phyloP scores from a whole-genome alignment of 2,797 vertebrate species.

The Pangasius macronema region DNA sequence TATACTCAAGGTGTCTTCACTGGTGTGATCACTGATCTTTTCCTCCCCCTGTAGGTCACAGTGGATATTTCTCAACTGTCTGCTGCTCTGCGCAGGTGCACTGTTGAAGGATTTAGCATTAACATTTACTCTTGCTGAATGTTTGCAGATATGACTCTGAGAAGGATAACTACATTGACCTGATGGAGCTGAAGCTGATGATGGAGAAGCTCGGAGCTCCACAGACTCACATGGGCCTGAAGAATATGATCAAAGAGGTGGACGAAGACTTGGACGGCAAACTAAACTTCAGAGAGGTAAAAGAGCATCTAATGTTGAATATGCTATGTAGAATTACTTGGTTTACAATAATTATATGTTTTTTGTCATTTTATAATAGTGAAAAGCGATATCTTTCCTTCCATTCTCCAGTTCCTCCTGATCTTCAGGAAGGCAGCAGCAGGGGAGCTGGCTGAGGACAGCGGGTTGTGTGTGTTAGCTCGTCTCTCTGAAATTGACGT shows the following conservation, averaged over 20 bases:
- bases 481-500: slow-evolving; percentile 92
- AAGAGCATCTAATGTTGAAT: too few species aligned
- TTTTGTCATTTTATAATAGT: not conserved
- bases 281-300: slow-evolving; percentile 93
- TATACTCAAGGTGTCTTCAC: not conserved
- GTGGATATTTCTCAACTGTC: not conserved
- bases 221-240: slow-evolving; percentile 91
- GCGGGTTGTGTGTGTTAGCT: slow-evolving; percentile 84
- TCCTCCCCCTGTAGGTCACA: not conserved
- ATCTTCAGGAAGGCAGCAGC: slow-evolving; percentile 94
- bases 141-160: slow-evolving; percentile 82
- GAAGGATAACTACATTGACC: slow-evolving; percentile 88
- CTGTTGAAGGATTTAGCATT: not conserved
- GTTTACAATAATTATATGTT: not conserved
- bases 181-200: slow-evolving; percentile 97
- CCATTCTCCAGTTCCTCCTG: slow-evolving; percentile 82
- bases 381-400: not conserved
- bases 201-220: slow-evolving; percentile 95
- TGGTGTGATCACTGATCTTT: not conserved
- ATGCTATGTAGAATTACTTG: not conserved
- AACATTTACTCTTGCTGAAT: not conserved
- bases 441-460: slow-evolving; percentile 90
- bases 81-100: not conserved
- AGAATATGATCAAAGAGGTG: slow-evolving; percentile 98
- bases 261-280: slow-evolving; percentile 94